These are phyloP conservation scores for Struthidea cinerea DNA, from an alignment of 2,113 vertebrate genomes.

Conservation along the genomic window DNA sequence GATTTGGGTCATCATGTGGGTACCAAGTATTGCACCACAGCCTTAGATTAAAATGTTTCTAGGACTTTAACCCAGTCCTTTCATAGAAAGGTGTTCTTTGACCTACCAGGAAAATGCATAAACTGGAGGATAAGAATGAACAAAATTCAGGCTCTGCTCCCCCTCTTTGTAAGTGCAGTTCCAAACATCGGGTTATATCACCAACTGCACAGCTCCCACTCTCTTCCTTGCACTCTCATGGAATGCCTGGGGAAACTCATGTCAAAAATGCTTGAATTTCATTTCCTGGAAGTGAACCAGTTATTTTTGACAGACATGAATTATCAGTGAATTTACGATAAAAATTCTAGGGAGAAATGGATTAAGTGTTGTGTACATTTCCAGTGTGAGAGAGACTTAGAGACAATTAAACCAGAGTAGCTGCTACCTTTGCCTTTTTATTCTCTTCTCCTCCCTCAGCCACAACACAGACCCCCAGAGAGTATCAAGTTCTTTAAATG, in stretches of 20 bases:
- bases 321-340: background rate
- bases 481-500: background rate
- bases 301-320: background rate
- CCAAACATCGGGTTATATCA: background rate
- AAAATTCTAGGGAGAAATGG: background rate
- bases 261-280: background rate
- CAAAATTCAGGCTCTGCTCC: background rate
- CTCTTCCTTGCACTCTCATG: background rate
- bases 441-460: background rate
- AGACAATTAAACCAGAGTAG: background rate
- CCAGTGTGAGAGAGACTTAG: background rate
- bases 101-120: background rate
- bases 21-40: background rate
- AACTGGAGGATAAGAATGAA: background rate
- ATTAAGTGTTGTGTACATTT: background rate
- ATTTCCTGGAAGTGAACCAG: background rate
- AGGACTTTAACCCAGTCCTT: background rate
- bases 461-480: background rate
- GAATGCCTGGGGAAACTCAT: background rate
- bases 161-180: background rate
- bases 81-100: background rate
- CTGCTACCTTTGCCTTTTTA: background rate
- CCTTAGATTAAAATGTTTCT: constrained; percentile 5
- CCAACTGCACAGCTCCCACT: background rate
- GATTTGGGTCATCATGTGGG: constrained; percentile 4